Conservation (phyloP, 2,797 vertebrate species). For the Potorous gilbertii region DNA sequence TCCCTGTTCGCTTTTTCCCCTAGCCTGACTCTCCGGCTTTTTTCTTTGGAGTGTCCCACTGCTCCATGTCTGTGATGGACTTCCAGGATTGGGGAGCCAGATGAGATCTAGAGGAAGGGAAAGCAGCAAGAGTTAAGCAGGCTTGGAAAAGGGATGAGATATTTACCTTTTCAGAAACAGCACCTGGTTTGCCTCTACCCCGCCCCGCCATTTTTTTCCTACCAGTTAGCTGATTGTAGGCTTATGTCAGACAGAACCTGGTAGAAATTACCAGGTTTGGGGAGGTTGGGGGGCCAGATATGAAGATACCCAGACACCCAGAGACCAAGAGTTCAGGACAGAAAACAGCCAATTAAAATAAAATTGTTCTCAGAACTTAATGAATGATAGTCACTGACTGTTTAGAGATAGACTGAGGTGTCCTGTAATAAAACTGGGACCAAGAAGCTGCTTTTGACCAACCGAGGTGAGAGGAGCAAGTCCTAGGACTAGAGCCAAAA, state of each 20-base stretch:
- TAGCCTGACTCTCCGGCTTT: neutral
- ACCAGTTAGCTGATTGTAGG: neutral
- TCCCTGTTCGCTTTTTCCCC: neutral
- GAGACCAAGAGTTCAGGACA: neutral
- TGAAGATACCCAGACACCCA: neutral
- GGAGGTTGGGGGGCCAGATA: neutral
- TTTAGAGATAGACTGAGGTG: neutral
- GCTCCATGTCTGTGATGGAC: neutral
- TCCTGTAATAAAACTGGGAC: neutral
- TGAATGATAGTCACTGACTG: neutral
- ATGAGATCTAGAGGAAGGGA: neutral
- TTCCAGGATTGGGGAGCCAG: neutral
- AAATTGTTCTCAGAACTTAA: neutral
- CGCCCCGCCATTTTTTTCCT: neutral
- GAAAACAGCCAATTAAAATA: neutral
- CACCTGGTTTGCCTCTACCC: neutral
- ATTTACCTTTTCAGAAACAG: neutral
- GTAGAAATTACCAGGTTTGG: neutral
- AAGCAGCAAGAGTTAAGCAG: neutral
- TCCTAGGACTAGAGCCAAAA: neutral
- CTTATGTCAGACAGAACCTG: neutral
- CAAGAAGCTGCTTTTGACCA: neutral
- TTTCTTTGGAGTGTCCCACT: neutral
- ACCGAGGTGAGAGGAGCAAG: neutral
- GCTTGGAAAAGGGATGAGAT: neutral